These are phyloP conservation scores for Drosophila diplacantha DNA, from an alignment of 2,888 invertebrate species.

Conservation along the genomic window DNA sequence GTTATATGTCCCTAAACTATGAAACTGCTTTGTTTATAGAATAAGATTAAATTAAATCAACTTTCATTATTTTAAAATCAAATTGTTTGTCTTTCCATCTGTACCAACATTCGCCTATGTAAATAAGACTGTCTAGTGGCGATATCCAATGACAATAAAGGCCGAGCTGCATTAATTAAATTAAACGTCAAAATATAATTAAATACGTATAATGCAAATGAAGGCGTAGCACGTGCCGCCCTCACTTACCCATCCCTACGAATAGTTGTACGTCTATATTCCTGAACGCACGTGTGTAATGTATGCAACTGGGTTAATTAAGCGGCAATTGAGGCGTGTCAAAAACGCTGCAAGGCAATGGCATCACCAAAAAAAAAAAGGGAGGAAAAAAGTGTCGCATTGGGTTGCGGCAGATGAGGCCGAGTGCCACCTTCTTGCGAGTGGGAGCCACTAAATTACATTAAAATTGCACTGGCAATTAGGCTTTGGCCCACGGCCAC, in stretches of 20 bases:
- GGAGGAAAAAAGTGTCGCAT: background rate
- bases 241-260: background rate
- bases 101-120: too few species aligned
- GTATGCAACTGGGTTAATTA: conserved; percentile 73
- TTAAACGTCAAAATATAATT: conserved; percentile 73
- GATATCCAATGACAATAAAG: conserved; percentile 58
- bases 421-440: conserved; percentile 28
- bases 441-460: conserved; percentile 46
- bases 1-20: background rate
- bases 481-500: conserved; percentile 46
- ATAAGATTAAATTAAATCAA: background rate
- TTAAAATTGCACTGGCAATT: conserved; percentile 54
- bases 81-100: background rate
- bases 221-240: conserved; percentile 52
- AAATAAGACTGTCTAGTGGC: background rate
- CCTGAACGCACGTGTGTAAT: conserved; percentile 47
- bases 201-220: conserved; percentile 63
- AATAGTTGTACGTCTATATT: conserved; percentile 1
- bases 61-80: background rate
- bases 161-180: conserved; percentile 68
- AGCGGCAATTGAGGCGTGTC: conserved; percentile 62
- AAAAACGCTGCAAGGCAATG: conserved; percentile 5
- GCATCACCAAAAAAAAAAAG: conserved; percentile 1
- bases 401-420: conserved; percentile 1
- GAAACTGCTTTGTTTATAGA: background rate